Evolutionary conservation across 2,113 vertebrate genomes (phyloP).

Genomic region (Hiodon alosoides): DNA sequence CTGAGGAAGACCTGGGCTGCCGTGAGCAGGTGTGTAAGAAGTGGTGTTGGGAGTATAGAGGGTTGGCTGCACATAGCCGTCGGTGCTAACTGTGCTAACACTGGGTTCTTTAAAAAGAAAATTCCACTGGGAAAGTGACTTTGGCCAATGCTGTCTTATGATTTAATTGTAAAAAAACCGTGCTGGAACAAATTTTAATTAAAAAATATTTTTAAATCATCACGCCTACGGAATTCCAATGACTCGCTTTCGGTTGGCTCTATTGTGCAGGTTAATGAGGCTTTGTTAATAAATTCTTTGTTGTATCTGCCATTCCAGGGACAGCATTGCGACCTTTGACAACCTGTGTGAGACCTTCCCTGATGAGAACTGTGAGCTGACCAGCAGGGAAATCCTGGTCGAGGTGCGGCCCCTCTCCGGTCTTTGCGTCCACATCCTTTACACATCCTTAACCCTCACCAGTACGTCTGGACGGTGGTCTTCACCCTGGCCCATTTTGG

Average conservation of each 20-base stretch:
- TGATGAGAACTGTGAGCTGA: constrained; percentile 76
- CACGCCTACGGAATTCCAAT: neutral
- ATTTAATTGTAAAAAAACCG: neutral
- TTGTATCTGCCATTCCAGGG: constrained; percentile 55
- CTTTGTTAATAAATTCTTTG: neutral
- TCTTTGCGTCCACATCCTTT: no score
- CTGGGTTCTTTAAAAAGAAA: no score
- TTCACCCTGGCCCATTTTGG: neutral
- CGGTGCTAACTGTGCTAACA: no score
- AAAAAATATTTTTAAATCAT: neutral
- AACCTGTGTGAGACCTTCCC: constrained; percentile 79
- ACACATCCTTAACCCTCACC: neutral
- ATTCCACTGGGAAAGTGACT: neutral
- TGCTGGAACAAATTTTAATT: neutral
- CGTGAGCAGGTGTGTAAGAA: constrained; percentile 65
- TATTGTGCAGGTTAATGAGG: neutral
- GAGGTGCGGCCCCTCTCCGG: constrained; percentile 56
- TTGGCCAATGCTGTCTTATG: neutral
- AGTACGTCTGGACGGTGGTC: neutral
- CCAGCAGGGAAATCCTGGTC: constrained; percentile 66
- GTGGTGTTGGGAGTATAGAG: neutral
- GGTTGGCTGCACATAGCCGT: no score
- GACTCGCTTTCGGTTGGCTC: neutral
- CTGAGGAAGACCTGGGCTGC: constrained; percentile 78
- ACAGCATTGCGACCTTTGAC: constrained; percentile 61